Conservation (phyloP, 2,888 invertebrate species). For the Diadegma fenestrale region DNA sequence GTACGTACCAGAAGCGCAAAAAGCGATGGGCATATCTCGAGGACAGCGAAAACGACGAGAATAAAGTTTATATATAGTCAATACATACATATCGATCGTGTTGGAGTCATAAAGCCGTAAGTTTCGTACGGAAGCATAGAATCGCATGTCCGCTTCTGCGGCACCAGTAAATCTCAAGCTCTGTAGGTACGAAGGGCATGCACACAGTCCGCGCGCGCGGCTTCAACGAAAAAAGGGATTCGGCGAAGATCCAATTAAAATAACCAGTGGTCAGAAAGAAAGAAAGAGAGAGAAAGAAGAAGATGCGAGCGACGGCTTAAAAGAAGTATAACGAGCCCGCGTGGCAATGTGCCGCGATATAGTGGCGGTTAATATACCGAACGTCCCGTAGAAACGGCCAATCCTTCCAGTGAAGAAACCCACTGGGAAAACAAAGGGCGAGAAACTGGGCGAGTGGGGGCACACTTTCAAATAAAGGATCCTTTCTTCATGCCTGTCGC, state of each 20-base stretch:
- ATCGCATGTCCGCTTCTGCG: background rate
- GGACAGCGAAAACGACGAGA: conserved; percentile 49
- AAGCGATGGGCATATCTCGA: conserved; percentile 65
- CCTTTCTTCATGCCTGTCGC: conserved; percentile 60
- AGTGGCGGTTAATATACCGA: conserved; percentile 43
- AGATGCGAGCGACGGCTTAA: conserved; percentile 59
- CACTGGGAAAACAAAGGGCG: conserved; percentile 73
- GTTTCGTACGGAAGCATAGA: background rate
- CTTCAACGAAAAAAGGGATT: conserved; percentile 77
- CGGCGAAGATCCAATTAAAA: conserved; percentile 85
- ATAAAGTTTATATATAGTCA: conserved; percentile 16
- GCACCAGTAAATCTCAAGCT: conserved; percentile 40
- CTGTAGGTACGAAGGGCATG: conserved; percentile 60
- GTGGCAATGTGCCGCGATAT: conserved; percentile 52
- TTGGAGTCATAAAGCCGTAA: conserved; percentile 19
- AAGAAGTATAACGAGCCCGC: conserved; percentile 71
- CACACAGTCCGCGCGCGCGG: conserved; percentile 62
- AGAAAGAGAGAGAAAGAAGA: conserved; percentile 27
- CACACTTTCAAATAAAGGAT: conserved; percentile 68
- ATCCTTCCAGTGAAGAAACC: conserved; percentile 63
- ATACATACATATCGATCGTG: conserved; percentile 23
- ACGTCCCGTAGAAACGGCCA: conserved; percentile 73
- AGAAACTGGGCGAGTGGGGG: conserved; percentile 58
- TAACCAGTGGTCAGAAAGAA: conserved; percentile 80
- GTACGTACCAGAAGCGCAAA: conserved; percentile 61